Conservation (phyloP, 1,140 invertebrate genomes). For the Helicoverpa armigera region DNA sequence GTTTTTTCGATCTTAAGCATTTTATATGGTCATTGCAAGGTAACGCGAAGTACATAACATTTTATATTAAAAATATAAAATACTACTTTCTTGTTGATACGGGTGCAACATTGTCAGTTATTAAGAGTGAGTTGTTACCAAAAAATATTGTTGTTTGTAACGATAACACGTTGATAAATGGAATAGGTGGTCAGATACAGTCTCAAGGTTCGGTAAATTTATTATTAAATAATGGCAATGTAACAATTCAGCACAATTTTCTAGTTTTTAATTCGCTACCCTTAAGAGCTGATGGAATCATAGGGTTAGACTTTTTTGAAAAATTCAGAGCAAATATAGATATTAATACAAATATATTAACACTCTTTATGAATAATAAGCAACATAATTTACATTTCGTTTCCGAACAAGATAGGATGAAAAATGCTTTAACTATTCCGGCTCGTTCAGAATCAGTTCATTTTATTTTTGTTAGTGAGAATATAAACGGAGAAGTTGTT, state of each 20-base stretch:
- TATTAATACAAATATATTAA: not conserved
- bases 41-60: conserved; percentile 12
- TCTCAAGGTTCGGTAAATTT: conserved; percentile 12
- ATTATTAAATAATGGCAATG: not conserved
- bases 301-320: not conserved
- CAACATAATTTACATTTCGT: not conserved
- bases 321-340: not conserved
- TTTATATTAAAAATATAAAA: not conserved
- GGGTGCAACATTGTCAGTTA: conserved; percentile 46
- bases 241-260: not conserved
- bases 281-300: not conserved
- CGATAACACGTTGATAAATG: conserved; percentile 44
- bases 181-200: not conserved
- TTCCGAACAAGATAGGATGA: conserved; percentile 36
- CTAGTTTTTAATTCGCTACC: not conserved
- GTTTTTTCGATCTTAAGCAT: conserved; percentile 42
- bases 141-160: not conserved
- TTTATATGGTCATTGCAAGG: not conserved
- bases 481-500: conserved; percentile 17
- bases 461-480: conserved; percentile 37
- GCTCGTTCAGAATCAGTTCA: conserved; percentile 30
- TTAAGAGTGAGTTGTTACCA: conserved; percentile 38
- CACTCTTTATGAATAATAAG: not conserved
- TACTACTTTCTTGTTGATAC: conserved; percentile 48
- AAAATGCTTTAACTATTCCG: conserved; percentile 18